These are phyloP conservation scores for Pseudeuparius sepicola DNA, from an alignment of 2,888 invertebrate species.

Conservation along the genomic window DNA sequence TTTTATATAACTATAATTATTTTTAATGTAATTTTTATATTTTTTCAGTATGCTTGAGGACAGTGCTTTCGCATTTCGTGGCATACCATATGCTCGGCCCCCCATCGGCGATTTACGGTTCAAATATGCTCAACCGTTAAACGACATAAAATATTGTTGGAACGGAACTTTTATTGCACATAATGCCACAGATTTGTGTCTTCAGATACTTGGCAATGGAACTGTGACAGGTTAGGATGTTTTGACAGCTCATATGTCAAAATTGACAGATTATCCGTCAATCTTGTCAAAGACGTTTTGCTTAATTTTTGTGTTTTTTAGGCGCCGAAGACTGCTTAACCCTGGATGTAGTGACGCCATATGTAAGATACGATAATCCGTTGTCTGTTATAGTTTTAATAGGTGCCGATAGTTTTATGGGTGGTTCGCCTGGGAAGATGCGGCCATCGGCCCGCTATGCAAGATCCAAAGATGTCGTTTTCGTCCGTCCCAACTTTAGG, in stretches of 20 bases:
- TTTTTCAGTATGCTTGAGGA: constrained; percentile 57
- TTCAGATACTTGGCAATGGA: constrained; percentile 59
- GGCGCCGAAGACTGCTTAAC: constrained; percentile 76
- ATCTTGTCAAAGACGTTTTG: too few species aligned
- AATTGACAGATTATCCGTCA: too few species aligned
- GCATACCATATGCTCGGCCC: constrained; percentile 71
- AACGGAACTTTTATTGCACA: constrained; percentile 61
- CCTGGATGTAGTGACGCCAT: constrained; percentile 73
- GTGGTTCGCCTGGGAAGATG: constrained; percentile 61
- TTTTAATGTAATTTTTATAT: constrained; percentile 10
- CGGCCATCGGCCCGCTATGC: constrained; percentile 70
- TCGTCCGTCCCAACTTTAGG: constrained; percentile 81
- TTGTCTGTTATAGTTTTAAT: constrained; percentile 75
- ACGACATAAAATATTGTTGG: constrained; percentile 67
- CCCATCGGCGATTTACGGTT: constrained; percentile 61
- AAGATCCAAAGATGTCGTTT: constrained; percentile 67
- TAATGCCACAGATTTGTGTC: constrained; percentile 56
- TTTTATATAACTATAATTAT: neutral
- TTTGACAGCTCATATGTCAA: too few species aligned
- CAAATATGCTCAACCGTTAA: constrained; percentile 56
- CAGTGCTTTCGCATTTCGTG: constrained; percentile 66
- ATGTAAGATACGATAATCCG: constrained; percentile 66
- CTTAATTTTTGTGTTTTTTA: too few species aligned
- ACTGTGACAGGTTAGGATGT: constrained; percentile 44
- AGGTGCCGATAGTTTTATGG: constrained; percentile 68